Evolutionary conservation across 2,113 vertebrate species (phyloP), one percentile per base, ranked within the genome.

Genomic region (Sapajus apella): DNA sequence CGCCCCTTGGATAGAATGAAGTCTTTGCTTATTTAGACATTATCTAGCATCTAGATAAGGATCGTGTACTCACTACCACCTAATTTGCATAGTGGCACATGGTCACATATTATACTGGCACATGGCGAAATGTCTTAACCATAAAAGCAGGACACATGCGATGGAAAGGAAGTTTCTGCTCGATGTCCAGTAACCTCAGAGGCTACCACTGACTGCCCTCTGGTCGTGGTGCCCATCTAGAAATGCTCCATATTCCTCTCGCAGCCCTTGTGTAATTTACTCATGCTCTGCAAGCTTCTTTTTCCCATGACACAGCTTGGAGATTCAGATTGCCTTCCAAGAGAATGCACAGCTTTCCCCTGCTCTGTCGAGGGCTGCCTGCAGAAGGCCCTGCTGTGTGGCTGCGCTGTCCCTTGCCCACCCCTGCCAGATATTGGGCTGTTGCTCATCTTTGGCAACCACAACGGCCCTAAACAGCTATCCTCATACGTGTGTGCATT

Each of bases 401-500:
- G n/a, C 66, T 45, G 14, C 0, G 0, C 5, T 3, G 0, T 32
- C 88, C 25, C 50, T 61, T 30, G 20, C 43, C 32, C 1, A 45
- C 2, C 52, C 94, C 83, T 77, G 35, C 43, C 32, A 32, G 27
- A 37, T 37, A 0, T 13, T 66, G 12, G 32, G 17, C 77, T 93
- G 27, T 58, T 81, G 50, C 45, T 21, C 3, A n/a, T 23, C 80
- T 56, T 64, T 40, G 56, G 70, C 23, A 35, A 8, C 76, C 79
- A 35, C 72, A 1, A 52, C 16, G 55, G n/a, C 1, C 0, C 52
- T 1, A 12, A 95, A 93, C 77, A 43, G 35, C 77, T 21, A 1
- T 13, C 27, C 73, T 37, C 6, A 4, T 6, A 13, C 1, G 0
- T 16, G 30, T 20, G 61, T 40, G 13, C 13, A 5, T 27, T 2